Evolutionary conservation across 2,113 vertebrate genomes (phyloP), one percentile per base, ranked within the genome.

Genomic region (Lampris incognitus): DNA sequence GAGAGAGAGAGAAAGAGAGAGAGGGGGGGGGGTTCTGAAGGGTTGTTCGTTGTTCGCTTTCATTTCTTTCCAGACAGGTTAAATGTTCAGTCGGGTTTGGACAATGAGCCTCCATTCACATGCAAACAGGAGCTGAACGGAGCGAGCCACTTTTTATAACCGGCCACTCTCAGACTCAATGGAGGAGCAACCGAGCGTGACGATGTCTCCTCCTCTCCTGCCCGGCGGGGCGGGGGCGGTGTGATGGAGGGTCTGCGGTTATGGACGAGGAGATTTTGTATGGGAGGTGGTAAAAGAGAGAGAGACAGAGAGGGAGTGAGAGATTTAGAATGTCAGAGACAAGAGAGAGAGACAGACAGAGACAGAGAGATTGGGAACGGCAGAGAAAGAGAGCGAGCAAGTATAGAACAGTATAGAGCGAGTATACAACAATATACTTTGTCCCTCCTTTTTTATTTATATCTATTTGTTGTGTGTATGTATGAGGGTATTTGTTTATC

Each of bases 61-160:
- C 84, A 83, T 91, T 79, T 93, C 83, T 81, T 77, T 84, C 84
- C 92, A 93, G 91, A 92, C 92, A 93, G 93, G 93, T 93, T 93
- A 93, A 93, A 93, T 93, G 90, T 94, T 92, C 89, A 90, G 92
- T 92, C 92, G 86, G 74, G 58, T 46, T 8, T 0, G 36, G 67
- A 93, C 92, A 94, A 94, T 91, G 70, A 67, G 54, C 50, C 7
- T 4, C 76, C 83, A 91, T 94, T 94, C 91, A 91, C 88, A 94
- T 93, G 92, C 90, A 92, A 93, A 94, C 80, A 70, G 51, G 82
- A 85, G 89, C 88, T 92, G 89, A 92, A 91, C 83, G 88, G 87
- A 92, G 91, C 75, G 83, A 89, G 90, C 84, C 70, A 56, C 82
- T 89, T 89, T 85, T 90, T 91, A 88, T 87, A 87, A 86, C 75